A percentile compares a stretch with the other conserved stretches of the same genome.
These are phyloP conservation scores for Arnoldichthys spilopterus DNA, from an alignment of 2,797 vertebrate species.

Conservation along the genomic window DNA sequence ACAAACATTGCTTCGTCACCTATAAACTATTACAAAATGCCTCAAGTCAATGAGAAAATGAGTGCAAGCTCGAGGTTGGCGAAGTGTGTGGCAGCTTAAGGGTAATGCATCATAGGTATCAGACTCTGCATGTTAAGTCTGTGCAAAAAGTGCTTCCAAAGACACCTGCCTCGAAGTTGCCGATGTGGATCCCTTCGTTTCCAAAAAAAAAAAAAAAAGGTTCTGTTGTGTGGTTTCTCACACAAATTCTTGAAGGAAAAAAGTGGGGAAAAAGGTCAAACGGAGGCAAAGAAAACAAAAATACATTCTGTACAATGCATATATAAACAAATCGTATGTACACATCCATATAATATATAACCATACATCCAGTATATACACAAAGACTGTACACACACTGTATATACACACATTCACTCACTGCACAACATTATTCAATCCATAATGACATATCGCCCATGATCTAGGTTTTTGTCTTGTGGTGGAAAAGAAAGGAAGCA, in stretches of 20 bases:
- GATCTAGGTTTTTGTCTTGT: conserved; percentile 65
- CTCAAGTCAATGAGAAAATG: conserved; percentile 77
- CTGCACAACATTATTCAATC: conserved; percentile 72
- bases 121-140: conserved; percentile 71
- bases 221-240: conserved; percentile 61
- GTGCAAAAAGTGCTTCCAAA: conserved; percentile 73
- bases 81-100: conserved; percentile 69
- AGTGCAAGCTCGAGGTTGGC: conserved; percentile 78
- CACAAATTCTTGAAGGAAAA: conserved; percentile 67
- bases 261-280: conserved; percentile 67
- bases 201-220: conserved; percentile 57
- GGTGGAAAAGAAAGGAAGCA: conserved; percentile 60
- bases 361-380: conserved; percentile 81
- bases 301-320: conserved; percentile 80
- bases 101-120: conserved; percentile 72
- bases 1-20: conserved; percentile 83
- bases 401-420: conserved; percentile 77
- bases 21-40: conserved; percentile 80
- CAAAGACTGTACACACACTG: conserved; percentile 72
- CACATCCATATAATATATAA: conserved; percentile 60
- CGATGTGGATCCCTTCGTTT: conserved; percentile 66
- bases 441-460: conserved; percentile 76
- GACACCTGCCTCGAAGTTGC: conserved; percentile 68
- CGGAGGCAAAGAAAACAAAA: conserved; percentile 61
- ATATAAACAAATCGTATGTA: conserved; percentile 82